Percentiles rank a stretch among this genome's conserved stretches.
phyloP scores from a whole-genome alignment of 2,888 invertebrate species.

The Uropetala carovei region DNA sequence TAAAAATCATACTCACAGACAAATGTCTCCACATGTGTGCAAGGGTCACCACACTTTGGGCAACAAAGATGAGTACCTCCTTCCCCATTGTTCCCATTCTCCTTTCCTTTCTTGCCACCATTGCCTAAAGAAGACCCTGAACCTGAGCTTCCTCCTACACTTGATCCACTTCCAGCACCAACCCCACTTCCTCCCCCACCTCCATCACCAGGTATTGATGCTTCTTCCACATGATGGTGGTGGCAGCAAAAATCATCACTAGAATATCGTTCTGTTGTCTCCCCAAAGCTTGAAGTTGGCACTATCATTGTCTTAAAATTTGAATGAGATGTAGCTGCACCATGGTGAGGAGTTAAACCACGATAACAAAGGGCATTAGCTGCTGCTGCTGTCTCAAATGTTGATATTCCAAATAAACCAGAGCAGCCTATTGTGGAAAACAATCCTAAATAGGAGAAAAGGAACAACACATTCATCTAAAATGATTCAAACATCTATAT shows the following conservation, averaged over 20 bases:
- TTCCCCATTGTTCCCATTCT: slow-evolving; percentile 75
- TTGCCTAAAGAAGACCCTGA: slow-evolving; percentile 68
- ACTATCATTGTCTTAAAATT: not conserved
- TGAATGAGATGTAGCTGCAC: not conserved
- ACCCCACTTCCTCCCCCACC: not conserved
- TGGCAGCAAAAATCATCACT: slow-evolving; percentile 9
- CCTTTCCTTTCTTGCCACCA: slow-evolving; percentile 81
- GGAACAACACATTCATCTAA: not conserved
- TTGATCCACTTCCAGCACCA: not conserved
- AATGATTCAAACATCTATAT: too few species aligned
- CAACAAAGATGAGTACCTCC: slow-evolving; percentile 83
- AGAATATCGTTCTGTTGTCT: not conserved
- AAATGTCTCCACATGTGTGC: slow-evolving; percentile 97
- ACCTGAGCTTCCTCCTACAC: not conserved
- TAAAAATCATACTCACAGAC: slow-evolving; percentile 82
- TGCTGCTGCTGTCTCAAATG: not conserved
- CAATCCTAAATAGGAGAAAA: slow-evolving; percentile 10
- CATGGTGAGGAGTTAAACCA: not conserved
- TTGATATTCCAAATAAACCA: not conserved
- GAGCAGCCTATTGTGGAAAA: slow-evolving; percentile 1
- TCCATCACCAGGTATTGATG: slow-evolving; percentile 18
- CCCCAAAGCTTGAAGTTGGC: not conserved
- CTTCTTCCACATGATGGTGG: not conserved
- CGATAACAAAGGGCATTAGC: not conserved
- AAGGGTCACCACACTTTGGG: slow-evolving; percentile 98